Base-by-base conservation (phyloP, 2,797 vertebrate genomes). In the Onychomys torridus region DNA sequence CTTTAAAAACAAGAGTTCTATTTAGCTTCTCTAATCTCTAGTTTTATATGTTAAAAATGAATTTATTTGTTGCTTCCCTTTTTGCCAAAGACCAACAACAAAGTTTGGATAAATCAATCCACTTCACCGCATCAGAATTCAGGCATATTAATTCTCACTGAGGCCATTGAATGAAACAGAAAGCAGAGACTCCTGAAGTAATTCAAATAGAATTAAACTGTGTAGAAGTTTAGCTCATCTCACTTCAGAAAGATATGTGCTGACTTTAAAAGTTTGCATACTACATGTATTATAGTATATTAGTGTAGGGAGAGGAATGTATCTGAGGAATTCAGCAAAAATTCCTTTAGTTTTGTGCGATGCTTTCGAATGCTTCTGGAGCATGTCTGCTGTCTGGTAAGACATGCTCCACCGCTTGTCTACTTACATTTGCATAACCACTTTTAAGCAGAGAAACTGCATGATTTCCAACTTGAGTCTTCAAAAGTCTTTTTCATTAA, bases 391-490 rank as follows among this genome's bases (percentile, higher is more conserved):
- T 98, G 19, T 97, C 96, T 96, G 92, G 92, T 94, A 82, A 96
- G 95, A 98, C 93, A 95, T 97, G 98, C 97, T 98, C 97, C 97
- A 96, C 83, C 86, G 97, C 97, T 98, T 95, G 91, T 71, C 97
- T 97, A 97, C 97, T 92, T 96, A 98, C 92, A 94, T 98, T 96
- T 96, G 93, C 97, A 92, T 98, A 97, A 95, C 97, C 97, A 98
- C 98, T 69, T 87, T 96, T 89, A 94, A 97, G 98, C 97, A 91
- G 96, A 97, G 92, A 96, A 97, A 81, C 49, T 97, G 98, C 98
- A 98, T 98, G 98, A 96, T 97, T 96, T 97, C 96, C 78, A 97
- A 97, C 91, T 93, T 88, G 61, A 94, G 90, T 95, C 88, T 97
- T 95, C 96, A 94, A 73, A 97, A 96, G 96, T 92, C 85, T 76